These are phyloP conservation scores for Thysanoteuthis rhombus DNA, from an alignment of 2,888 invertebrate genomes.

Conservation along the genomic window DNA sequence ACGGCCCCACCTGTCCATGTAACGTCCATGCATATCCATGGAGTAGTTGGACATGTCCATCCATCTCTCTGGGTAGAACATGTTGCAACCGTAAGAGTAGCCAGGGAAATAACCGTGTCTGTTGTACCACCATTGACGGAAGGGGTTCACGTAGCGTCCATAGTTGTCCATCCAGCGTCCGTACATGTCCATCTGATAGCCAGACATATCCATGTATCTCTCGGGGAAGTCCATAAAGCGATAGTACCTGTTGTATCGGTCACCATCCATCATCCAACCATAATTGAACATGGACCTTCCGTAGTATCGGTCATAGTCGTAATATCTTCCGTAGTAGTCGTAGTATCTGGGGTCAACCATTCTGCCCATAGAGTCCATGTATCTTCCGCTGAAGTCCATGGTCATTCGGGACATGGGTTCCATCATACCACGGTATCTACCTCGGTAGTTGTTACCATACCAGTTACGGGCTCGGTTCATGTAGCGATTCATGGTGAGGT, in stretches of 20 bases:
- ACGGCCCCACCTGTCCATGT: constrained; percentile 15
- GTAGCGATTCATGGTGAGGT: not conserved
- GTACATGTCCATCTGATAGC: constrained; percentile 19
- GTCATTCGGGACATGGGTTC: not conserved
- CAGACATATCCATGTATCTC: constrained; percentile 20
- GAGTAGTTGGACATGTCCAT: constrained; percentile 18
- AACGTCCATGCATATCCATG: not conserved
- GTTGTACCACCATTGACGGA: not conserved
- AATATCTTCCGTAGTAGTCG: not conserved
- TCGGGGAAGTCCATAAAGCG: not conserved
- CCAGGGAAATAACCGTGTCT: not conserved
- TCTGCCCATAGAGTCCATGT: not conserved
- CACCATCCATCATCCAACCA: not conserved
- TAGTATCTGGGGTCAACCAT: constrained; percentile 15
- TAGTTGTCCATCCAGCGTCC: not conserved
- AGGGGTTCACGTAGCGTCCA: not conserved
- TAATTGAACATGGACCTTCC: not conserved
- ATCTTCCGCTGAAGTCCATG: not conserved
- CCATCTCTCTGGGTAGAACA: constrained; percentile 15
- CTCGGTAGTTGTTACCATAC: not conserved
- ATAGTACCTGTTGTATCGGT: not conserved
- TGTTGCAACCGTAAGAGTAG: not conserved
- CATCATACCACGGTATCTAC: not conserved
- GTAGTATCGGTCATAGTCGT: not conserved
- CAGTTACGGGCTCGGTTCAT: not conserved